Evolutionary conservation across 2,797 vertebrate genomes (phyloP).

Genomic region (Galaxias olidus): DNA sequence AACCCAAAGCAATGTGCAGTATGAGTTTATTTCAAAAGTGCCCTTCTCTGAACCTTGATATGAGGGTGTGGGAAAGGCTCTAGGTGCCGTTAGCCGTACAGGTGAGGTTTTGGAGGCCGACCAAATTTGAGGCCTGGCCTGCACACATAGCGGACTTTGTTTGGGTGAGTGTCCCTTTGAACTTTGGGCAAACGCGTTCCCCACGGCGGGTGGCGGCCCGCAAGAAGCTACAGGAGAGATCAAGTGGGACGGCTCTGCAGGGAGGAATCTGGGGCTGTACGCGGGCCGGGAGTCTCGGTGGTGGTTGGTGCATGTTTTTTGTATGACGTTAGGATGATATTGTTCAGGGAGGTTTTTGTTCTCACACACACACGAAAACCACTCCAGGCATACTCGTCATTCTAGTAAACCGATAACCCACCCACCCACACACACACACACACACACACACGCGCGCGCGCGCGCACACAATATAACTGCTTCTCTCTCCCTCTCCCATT

Average conservation of each 20-base stretch:
- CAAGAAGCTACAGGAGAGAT: no score
- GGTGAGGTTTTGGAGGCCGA: conserved; percentile 74
- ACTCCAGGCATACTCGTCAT: no score
- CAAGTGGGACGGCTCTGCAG: background rate
- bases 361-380: conserved; percentile 1
- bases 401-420: no score
- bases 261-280: background rate
- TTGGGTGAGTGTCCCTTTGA: no score
- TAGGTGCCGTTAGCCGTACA: conserved; percentile 87
- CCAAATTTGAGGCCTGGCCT: conserved; percentile 76
- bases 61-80: conserved; percentile 84
- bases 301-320: no score
- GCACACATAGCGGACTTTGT: no score
- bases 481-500: background rate
- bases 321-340: no score
- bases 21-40: background rate
- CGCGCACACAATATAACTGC: background rate
- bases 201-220: no score
- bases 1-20: background rate
- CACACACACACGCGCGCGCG: background rate
- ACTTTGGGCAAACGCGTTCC: no score
- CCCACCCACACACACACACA: no score
- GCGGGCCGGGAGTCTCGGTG: no score
- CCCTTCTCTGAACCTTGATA: conserved; percentile 72
- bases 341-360: no score